Evolutionary conservation across 2,113 vertebrate species (phyloP).

Genomic region (Holacanthus passer): DNA sequence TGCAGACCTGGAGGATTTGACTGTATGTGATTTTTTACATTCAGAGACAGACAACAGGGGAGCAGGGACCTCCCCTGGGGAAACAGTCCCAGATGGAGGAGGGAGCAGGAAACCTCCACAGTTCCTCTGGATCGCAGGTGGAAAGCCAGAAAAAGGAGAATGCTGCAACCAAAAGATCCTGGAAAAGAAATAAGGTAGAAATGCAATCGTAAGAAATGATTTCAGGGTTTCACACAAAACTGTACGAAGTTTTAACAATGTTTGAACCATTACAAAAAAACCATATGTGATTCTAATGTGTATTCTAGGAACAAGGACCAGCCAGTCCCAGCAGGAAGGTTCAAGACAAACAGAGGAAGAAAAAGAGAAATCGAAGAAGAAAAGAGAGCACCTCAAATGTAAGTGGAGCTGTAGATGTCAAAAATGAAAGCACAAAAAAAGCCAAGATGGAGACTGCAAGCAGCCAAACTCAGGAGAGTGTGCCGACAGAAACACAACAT

Average conservation of each 20-base stretch:
- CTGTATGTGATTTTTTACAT: not conserved
- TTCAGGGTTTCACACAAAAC: not conserved
- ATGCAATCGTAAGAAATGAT: not conserved
- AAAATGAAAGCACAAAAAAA: not conserved
- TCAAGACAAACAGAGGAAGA: constrained; percentile 37
- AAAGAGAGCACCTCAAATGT: not conserved
- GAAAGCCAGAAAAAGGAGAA: not conserved
- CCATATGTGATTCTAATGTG: not conserved
- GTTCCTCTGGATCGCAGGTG: not conserved
- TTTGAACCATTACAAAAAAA: not conserved
- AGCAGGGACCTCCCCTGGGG: constrained; percentile 10
- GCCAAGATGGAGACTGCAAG: not conserved
- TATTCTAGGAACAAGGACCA: constrained; percentile 40
- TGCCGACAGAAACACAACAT: not conserved
- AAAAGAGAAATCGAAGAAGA: constrained; percentile 41
- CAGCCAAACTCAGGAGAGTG: constrained; percentile 11
- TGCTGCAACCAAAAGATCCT: constrained; percentile 18
- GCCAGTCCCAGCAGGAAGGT: not conserved
- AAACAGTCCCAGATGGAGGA: constrained; percentile 52
- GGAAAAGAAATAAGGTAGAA: constrained; percentile 39
- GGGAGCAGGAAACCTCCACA: not conserved
- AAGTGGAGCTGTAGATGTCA: not conserved
- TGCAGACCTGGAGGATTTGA: not conserved
- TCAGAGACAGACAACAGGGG: constrained; percentile 1
- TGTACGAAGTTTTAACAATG: not conserved